Conservation (phyloP, 2,797 vertebrate genomes). For the Lycodopsis pacificus region DNA sequence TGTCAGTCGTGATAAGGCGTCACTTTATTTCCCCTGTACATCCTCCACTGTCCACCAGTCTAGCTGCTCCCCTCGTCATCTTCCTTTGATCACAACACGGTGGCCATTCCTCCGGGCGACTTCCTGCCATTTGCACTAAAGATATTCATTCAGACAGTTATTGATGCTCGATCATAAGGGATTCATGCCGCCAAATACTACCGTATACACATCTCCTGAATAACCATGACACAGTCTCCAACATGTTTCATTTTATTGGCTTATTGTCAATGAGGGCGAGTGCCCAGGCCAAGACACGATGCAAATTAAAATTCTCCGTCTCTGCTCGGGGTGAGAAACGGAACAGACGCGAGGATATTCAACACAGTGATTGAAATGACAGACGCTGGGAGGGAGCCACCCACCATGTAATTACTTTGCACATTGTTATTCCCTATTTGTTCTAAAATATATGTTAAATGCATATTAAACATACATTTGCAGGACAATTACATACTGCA, state of each 20-base stretch:
- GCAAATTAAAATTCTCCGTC: conserved; percentile 70
- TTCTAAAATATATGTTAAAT: conserved; percentile 77
- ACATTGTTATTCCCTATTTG: conserved; percentile 78
- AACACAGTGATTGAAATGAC: conserved; percentile 72
- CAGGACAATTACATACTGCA: conserved; percentile 48
- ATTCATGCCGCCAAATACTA: conserved; percentile 43
- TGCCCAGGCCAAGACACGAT: conserved; percentile 50
- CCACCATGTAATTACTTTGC: conserved; percentile 79
- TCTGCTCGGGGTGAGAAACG: conserved; percentile 64
- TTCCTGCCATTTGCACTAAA: conserved; percentile 67
- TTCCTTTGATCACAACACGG: conserved; percentile 70
- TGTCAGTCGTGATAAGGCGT: conserved; percentile 49
- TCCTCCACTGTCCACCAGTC: conserved; percentile 37
- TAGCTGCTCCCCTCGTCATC: conserved; percentile 42
- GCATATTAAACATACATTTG: conserved; percentile 75
- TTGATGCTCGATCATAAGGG: conserved; percentile 65
- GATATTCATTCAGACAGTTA: conserved; percentile 67
- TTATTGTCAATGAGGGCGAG: conserved; percentile 60
- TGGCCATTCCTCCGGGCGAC: conserved; percentile 53
- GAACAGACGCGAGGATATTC: conserved; percentile 71
- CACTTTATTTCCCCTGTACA: conserved; percentile 39
- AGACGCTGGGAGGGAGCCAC: conserved; percentile 73
- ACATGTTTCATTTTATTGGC: conserved; percentile 55
- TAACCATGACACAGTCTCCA: conserved; percentile 47
- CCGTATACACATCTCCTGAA: conserved; percentile 45